Conservation (phyloP, 2,797 vertebrate genomes). For the Hemibagrus guttatus region DNA sequence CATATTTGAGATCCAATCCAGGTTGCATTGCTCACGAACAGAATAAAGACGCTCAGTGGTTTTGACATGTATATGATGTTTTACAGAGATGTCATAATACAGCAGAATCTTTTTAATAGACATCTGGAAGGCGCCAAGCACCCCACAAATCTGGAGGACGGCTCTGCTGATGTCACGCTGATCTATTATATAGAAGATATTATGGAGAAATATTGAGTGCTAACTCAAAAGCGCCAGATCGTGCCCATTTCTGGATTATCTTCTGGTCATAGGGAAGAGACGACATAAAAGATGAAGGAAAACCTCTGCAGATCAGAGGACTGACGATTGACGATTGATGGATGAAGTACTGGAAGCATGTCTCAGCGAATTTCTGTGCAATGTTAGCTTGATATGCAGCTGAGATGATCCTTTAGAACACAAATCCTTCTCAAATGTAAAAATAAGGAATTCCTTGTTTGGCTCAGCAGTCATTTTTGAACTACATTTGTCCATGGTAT, state of each 20-base stretch:
- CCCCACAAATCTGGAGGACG: constrained; percentile 68
- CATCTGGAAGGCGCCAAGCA: constrained; percentile 66
- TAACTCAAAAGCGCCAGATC: constrained; percentile 52
- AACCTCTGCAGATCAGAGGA: constrained; percentile 36
- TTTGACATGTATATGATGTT: constrained; percentile 70
- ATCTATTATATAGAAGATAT: constrained; percentile 50
- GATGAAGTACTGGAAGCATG: constrained; percentile 36
- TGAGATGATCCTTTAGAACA: constrained; percentile 11
- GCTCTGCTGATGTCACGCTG: constrained; percentile 63
- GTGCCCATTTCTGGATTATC: constrained; percentile 44
- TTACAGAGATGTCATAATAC: constrained; percentile 62
- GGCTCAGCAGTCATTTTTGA: not conserved
- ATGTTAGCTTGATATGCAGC: constrained; percentile 36
- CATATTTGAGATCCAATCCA: constrained; percentile 42
- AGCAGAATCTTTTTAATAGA: constrained; percentile 65
- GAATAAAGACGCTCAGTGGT: constrained; percentile 54
- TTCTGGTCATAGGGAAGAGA: constrained; percentile 40
- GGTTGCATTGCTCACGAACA: constrained; percentile 10
- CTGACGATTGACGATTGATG: not conserved
- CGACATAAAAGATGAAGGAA: constrained; percentile 39
- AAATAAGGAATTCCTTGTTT: not conserved
- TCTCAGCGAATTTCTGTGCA: constrained; percentile 33
- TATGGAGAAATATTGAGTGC: constrained; percentile 53
- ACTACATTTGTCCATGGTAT: not conserved
- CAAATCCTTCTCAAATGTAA: constrained; percentile 1